These are phyloP conservation scores for Psephotus haematonotus DNA, from an alignment of 2,113 vertebrate species.

Conservation along the genomic window DNA sequence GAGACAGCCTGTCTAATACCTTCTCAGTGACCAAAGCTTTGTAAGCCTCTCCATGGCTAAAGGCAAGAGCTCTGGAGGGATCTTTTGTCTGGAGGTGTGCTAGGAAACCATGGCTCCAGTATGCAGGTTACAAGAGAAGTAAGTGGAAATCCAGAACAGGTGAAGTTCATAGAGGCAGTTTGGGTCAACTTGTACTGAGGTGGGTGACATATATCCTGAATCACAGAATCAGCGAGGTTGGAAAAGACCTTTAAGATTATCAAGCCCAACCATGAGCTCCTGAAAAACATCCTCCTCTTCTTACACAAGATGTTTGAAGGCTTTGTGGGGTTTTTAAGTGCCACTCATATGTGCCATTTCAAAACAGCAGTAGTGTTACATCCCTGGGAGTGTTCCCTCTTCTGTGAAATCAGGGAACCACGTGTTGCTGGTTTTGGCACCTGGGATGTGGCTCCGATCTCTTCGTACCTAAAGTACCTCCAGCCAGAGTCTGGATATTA, in stretches of 20 bases:
- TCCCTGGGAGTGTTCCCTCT: neutral
- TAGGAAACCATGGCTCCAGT: neutral
- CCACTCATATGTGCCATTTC: accelerated
- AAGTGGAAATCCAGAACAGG: neutral
- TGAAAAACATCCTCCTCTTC: neutral
- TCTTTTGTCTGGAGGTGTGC: neutral
- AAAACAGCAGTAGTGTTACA: neutral
- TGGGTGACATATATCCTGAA: neutral
- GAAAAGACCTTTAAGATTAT: neutral
- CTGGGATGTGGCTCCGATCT: neutral
- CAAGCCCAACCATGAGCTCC: neutral
- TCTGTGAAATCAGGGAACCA: accelerated
- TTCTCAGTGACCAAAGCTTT: neutral
- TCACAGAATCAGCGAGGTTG: neutral
- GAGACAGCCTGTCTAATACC: neutral
- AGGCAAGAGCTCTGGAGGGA: neutral
- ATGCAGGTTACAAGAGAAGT: neutral
- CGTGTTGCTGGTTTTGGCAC: neutral
- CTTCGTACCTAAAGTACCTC: neutral
- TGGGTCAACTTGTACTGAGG: neutral
- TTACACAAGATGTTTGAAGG: neutral
- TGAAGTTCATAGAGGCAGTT: neutral
- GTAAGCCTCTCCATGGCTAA: neutral
- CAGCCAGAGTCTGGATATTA: neutral
- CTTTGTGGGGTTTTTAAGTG: neutral